Evolutionary conservation across 2,888 invertebrate genomes (phyloP).

Genomic region (Ennomos quercinarius): DNA sequence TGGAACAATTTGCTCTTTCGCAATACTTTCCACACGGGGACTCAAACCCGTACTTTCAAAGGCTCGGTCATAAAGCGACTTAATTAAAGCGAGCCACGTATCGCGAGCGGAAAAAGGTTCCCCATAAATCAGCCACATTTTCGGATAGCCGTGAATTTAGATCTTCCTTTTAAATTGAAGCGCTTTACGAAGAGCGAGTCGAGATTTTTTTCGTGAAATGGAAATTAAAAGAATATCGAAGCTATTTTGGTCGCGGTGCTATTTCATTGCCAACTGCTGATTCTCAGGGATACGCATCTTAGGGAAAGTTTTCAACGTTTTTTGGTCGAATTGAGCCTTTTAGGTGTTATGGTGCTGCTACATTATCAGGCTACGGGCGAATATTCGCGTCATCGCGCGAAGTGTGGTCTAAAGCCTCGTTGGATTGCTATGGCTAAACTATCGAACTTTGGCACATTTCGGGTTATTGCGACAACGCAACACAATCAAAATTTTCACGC

Average conservation of each 20-base stretch:
- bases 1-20: too few relatives aligned
- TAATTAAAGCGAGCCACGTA: conserved; percentile 33
- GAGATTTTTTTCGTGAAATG: conserved; percentile 2
- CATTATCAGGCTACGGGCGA: too few relatives aligned
- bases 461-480: too few relatives aligned
- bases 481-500: too few relatives aligned
- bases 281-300: background rate
- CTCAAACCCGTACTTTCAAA: too few relatives aligned
- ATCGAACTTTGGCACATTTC: too few relatives aligned
- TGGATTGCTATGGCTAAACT: too few relatives aligned
- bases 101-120: conserved; percentile 33
- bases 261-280: conserved; percentile 18
- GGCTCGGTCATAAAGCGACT: conserved; percentile 31
- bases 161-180: conserved; percentile 13
- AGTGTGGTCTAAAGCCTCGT: too few relatives aligned
- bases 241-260: conserved; percentile 5
- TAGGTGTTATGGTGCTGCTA: too few relatives aligned
- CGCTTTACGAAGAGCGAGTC: conserved; percentile 6
- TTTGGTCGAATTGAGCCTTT: background rate
- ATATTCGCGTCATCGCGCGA: too few relatives aligned
- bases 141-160: conserved; percentile 26
- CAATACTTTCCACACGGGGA: too few relatives aligned
- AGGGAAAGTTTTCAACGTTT: background rate
- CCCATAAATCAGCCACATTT: conserved; percentile 38
- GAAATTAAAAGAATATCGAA: conserved; percentile 7